Conservation (phyloP, 2,113 vertebrate genomes). For the Tapirus terrestris region DNA sequence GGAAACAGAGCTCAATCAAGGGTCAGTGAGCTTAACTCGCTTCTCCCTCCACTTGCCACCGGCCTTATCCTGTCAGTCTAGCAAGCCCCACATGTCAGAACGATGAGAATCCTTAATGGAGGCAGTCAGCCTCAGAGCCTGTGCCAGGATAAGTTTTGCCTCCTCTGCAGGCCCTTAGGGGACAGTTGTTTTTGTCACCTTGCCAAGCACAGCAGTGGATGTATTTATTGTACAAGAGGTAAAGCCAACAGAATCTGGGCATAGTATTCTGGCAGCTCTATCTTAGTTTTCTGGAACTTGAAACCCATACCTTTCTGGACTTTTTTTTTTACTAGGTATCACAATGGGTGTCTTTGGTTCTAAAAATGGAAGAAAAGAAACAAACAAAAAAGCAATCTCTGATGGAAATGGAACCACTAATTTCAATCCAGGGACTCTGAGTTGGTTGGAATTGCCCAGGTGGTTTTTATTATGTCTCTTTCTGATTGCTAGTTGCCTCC, state of each 20-base stretch:
- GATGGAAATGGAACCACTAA: conserved; percentile 50
- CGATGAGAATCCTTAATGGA: not conserved
- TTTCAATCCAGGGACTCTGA: not conserved
- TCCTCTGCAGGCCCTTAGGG: not conserved
- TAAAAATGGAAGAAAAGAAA: conserved; percentile 61
- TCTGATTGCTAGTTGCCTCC: conserved; percentile 38
- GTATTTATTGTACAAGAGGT: not conserved
- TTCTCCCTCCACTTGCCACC: not conserved
- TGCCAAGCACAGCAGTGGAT: not conserved
- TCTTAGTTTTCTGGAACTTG: conserved; percentile 44
- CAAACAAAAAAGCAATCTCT: conserved; percentile 38
- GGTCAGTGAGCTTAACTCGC: not conserved
- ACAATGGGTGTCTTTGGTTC: conserved; percentile 39
- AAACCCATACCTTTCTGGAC: not conserved
- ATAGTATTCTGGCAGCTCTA: not conserved
- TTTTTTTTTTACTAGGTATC: not conserved
- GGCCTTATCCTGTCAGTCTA: not conserved
- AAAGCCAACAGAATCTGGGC: conserved; percentile 26
- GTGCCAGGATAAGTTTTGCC: not conserved
- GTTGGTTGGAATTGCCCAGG: conserved; percentile 25
- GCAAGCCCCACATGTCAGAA: not conserved
- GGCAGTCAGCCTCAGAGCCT: not conserved
- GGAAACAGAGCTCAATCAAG: not conserved
- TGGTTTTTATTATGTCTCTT: conserved; percentile 61
- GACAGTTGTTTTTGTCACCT: not conserved